A percentile compares a stretch with the other conserved stretches of the same genome.
Conservation (phyloP, 2,888 invertebrate genomes). For the Pherbina coryleti region DNA sequence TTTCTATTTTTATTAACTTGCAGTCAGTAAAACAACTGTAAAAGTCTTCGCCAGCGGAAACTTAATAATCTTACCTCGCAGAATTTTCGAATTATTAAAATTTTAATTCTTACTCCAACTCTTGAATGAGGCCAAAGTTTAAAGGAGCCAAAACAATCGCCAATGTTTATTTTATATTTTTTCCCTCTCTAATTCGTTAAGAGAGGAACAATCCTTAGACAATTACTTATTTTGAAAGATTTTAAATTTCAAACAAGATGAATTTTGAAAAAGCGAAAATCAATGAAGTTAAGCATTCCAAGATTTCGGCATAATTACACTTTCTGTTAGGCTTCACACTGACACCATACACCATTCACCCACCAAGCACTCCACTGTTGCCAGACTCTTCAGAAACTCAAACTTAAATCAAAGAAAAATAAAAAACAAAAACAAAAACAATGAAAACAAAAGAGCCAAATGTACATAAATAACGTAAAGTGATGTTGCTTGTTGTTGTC, state of each 20-base stretch:
- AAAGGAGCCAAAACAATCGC: too few relatives aligned
- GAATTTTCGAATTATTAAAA: too few relatives aligned
- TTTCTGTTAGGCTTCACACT: background rate
- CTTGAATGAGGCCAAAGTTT: too few relatives aligned
- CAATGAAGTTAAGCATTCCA: background rate
- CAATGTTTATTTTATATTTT: too few relatives aligned
- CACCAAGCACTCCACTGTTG: background rate
- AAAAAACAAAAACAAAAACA: constrained; percentile 28
- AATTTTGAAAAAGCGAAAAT: background rate
- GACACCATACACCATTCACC: background rate
- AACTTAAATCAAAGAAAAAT: constrained; percentile 31
- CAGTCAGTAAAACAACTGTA: background rate
- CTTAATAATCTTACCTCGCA: background rate
- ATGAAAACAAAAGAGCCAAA: constrained; percentile 19
- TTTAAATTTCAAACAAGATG: too few relatives aligned
- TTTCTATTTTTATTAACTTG: background rate
- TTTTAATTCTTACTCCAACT: too few relatives aligned
- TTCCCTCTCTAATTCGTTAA: too few relatives aligned
- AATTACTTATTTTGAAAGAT: too few relatives aligned
- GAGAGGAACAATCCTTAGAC: too few relatives aligned
- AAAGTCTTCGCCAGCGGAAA: constrained; percentile 10
- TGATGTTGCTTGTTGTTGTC: constrained; percentile 24
- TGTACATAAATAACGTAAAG: constrained; percentile 28
- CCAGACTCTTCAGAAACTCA: background rate
- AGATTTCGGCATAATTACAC: background rate